Evolutionary conservation across 1,140 invertebrate species (phyloP), one percentile per base, ranked within the genome.

Genomic region (Diploscapter pachys): DNA sequence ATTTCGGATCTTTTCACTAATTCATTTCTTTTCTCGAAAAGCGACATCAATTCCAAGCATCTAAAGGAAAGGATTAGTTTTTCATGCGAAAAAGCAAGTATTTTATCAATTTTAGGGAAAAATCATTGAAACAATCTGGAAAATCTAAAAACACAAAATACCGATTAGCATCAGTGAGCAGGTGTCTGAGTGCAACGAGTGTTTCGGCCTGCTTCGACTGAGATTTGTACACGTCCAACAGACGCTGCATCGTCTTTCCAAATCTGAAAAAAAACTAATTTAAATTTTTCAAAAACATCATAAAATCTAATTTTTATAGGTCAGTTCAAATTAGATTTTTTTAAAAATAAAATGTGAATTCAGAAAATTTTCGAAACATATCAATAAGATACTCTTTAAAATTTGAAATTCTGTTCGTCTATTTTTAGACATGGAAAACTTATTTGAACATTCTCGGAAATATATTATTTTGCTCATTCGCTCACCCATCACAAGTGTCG

Each of bases 361-460:
- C 9, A 9, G 50, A n/a, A 11, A 48, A 8, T 65, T 49, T 9
- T 2, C 2, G 8, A 65, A 11, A 8, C 9, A 65, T 9, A 65
- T 9, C 31, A 65, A 65, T 65, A 9, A 6, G 71, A 52, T 73
- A 72, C 63, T 1, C 54, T 50, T n/a, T 71, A 52, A 9, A 5
- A 5, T n/a, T 50, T 5, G 51, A 73, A 49, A 11, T 80, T 78
- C 52, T 68, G 56, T 4, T 83, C 53, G 4, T 82, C 31, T 31
- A 81, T 49, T 31, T 74, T 49, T 69, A 61, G 76, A 5, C 31
- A 64, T 5, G 5, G 5, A 64, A 64, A 8, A 83, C 71, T 67
- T 80, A 81, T 50, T 81, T 67, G 73, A 70, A 71, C 63, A 81
- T 81, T 59, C 11, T 70, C 54, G 49, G 77, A 73, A 51, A 57